These are phyloP conservation scores for Scaptomyza flava DNA, from an alignment of 2,888 invertebrate genomes.

Conservation along the genomic window DNA sequence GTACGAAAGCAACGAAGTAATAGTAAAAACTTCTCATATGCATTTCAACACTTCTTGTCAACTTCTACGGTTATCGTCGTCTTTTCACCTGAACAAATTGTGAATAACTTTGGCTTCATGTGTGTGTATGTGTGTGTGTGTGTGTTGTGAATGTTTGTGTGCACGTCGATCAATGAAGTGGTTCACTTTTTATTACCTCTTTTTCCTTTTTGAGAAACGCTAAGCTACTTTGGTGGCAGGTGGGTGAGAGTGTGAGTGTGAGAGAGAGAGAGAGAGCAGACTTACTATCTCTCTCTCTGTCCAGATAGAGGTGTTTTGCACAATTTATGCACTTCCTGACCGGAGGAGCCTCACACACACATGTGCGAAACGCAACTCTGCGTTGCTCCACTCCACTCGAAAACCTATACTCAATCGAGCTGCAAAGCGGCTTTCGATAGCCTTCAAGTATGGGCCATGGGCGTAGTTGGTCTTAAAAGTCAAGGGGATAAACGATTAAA, in stretches of 20 bases:
- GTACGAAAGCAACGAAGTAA: background rate
- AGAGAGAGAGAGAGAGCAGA: constrained; percentile 1
- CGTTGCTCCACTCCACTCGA: background rate
- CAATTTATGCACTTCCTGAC: constrained; percentile 68
- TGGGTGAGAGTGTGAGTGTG: constrained; percentile 2
- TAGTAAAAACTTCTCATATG: constrained; percentile 33
- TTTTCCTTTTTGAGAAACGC: background rate
- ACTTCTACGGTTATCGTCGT: constrained; percentile 45
- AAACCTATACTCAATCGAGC: constrained; percentile 56
- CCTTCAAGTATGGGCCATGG: constrained; percentile 9
- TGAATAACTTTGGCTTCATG: constrained; percentile 40
- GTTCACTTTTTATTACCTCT: constrained; percentile 34
- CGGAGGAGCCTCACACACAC: constrained; percentile 24
- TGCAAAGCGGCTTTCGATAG: constrained; percentile 71
- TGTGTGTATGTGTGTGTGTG: background rate
- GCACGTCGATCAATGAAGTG: constrained; percentile 60
- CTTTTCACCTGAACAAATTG: constrained; percentile 56
- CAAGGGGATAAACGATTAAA: too few species aligned
- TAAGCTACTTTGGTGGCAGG: constrained; percentile 57
- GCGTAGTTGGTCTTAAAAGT: too few species aligned
- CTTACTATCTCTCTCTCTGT: background rate
- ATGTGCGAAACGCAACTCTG: constrained; percentile 25
- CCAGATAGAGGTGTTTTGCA: constrained; percentile 23
- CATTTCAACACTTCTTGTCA: constrained; percentile 24
- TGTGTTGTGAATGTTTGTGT: background rate